phyloP scores from a whole-genome alignment of 2,888 invertebrate species.

The Thecocarcelia acutangulata region DNA sequence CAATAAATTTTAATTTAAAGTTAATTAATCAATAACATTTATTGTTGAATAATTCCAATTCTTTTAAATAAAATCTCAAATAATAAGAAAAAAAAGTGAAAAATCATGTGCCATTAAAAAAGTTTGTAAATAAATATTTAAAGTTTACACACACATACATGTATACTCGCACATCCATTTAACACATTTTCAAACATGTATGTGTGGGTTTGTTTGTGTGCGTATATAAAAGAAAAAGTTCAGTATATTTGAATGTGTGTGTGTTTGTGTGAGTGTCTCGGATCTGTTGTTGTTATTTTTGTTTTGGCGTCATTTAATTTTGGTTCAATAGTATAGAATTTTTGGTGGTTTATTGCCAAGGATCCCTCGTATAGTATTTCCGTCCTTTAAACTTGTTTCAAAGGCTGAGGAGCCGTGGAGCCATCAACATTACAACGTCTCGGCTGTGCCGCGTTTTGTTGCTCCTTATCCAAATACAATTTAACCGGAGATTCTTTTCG shows the following conservation, averaged over 20 bases:
- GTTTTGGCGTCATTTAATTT: constrained; percentile 57
- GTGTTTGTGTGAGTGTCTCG: constrained; percentile 9
- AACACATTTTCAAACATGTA: too few relatives aligned
- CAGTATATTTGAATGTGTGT: not conserved
- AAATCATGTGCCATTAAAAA: constrained; percentile 51
- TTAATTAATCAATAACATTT: constrained; percentile 11
- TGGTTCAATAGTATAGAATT: constrained; percentile 28
- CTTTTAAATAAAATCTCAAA: not conserved
- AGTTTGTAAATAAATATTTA: constrained; percentile 44
- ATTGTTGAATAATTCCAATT: too few relatives aligned
- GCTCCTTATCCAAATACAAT: constrained; percentile 77
- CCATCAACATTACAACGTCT: constrained; percentile 75
- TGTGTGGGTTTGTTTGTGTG: constrained; percentile 13
- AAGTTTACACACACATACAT: constrained; percentile 2
- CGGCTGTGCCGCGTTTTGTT: constrained; percentile 77
- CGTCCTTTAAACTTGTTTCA: constrained; percentile 60
- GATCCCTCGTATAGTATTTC: constrained; percentile 60
- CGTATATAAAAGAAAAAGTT: not conserved
- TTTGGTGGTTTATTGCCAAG: constrained; percentile 71
- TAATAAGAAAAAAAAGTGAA: not conserved
- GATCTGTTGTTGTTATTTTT: constrained; percentile 41
- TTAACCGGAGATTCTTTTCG: constrained; percentile 75
- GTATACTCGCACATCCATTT: not conserved
- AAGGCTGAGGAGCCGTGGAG: constrained; percentile 73
- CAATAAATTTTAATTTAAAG: not conserved